Conservation (phyloP, 2,113 vertebrate species). For the Balaeniceps rex region DNA sequence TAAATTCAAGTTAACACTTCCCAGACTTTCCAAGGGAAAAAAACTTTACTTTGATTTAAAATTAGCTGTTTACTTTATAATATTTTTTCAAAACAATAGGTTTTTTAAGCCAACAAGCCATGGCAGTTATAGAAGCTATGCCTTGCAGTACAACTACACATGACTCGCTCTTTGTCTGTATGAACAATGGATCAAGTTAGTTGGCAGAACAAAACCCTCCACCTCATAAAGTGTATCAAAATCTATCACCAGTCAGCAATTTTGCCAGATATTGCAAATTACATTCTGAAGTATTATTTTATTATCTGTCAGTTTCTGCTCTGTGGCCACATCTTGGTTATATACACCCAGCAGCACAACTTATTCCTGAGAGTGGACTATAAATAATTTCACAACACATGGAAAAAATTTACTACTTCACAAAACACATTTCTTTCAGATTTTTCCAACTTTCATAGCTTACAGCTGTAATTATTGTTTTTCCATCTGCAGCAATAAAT, state of each 20-base stretch:
- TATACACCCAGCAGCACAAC: neutral
- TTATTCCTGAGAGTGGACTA: neutral
- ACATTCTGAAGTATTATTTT: neutral
- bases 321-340: neutral
- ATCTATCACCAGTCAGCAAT: neutral
- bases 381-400: slow-evolving; percentile 38
- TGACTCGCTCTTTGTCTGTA: neutral
- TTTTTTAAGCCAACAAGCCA: neutral
- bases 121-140: neutral
- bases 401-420: slow-evolving; percentile 35
- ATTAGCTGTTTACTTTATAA: neutral
- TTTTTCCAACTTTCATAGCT: slow-evolving; percentile 42
- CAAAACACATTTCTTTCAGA: slow-evolving; percentile 29
- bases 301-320: neutral
- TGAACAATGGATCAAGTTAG: neutral
- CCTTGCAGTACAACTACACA: neutral
- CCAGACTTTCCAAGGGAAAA: neutral
- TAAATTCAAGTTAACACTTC: neutral
- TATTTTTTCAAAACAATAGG: neutral
- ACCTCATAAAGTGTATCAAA: neutral
- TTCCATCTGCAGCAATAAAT: slow-evolving; percentile 49
- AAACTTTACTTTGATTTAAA: neutral
- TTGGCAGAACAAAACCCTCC: neutral
- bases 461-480: slow-evolving; percentile 12
- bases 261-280: neutral